phyloP scores from a whole-genome alignment of 2,113 vertebrate species.

The Pelmatolapia mariae region DNA sequence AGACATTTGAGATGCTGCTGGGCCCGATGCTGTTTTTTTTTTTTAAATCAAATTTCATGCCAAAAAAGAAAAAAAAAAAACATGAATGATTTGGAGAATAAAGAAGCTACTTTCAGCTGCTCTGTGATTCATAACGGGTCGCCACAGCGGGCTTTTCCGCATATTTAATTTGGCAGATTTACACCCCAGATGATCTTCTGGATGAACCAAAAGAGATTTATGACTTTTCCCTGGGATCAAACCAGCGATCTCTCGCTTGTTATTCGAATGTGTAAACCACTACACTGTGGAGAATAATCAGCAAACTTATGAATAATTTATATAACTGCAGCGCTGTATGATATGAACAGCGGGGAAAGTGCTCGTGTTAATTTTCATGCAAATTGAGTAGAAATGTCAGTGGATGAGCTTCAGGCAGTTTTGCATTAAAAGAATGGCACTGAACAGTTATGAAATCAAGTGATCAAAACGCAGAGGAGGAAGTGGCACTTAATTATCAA shows the following conservation, averaged over 20 bases:
- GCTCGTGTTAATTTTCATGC: background rate
- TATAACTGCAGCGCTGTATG: background rate
- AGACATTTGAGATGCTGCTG: background rate
- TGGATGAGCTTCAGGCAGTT: background rate
- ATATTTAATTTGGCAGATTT: background rate
- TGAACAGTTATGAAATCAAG: background rate
- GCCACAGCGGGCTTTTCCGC: background rate
- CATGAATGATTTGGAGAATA: background rate
- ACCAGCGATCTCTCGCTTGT: background rate
- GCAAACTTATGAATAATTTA: background rate
- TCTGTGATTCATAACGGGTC: background rate
- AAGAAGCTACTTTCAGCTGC: background rate
- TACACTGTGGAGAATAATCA: background rate
- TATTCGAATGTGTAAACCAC: background rate
- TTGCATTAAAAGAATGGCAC: background rate
- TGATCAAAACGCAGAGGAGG: background rate
- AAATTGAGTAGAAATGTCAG: background rate
- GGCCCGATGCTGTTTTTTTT: rapidly evolving
- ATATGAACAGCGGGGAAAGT: background rate
- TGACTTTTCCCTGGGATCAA: background rate
- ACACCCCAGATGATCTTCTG: background rate
- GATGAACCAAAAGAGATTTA: background rate
- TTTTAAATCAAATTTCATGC: background rate
- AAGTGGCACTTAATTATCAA: background rate
- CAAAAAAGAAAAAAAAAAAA: background rate